phyloP scores from a whole-genome alignment of 2,113 vertebrate species.

The Sarotherodon lohbergeri region DNA sequence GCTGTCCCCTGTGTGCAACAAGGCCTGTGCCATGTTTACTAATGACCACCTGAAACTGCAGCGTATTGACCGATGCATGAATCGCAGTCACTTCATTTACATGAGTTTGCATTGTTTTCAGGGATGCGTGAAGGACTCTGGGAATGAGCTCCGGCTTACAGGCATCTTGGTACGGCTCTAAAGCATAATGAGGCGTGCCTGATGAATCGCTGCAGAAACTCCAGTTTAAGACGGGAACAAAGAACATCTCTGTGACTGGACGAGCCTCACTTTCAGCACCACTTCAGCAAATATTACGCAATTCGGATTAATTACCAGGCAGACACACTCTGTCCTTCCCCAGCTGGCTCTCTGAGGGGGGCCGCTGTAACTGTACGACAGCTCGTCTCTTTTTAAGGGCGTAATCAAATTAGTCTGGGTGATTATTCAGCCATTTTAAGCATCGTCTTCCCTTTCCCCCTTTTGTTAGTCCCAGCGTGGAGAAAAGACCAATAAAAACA shows the following conservation, averaged over 20 bases:
- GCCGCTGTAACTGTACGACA: slow-evolving; percentile 50
- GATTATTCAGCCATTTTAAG: slow-evolving; percentile 62
- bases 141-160: not conserved
- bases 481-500: slow-evolving; percentile 67
- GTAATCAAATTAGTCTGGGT: slow-evolving; percentile 66
- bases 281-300: slow-evolving; percentile 41
- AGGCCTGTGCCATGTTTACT: slow-evolving; percentile 43
- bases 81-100: slow-evolving; percentile 34
- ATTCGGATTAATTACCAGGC: slow-evolving; percentile 57
- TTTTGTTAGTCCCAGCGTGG: slow-evolving; percentile 35
- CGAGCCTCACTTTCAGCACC: slow-evolving; percentile 7
- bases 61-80: slow-evolving; percentile 21
- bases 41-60: slow-evolving; percentile 49
- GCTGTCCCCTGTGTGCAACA: slow-evolving; percentile 7
- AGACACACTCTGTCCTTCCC: slow-evolving; percentile 1
- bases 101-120: slow-evolving; percentile 33
- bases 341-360: slow-evolving; percentile 47
- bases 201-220: slow-evolving; percentile 5
- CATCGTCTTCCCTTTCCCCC: slow-evolving; percentile 27
- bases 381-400: slow-evolving; percentile 46
- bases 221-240: slow-evolving; percentile 19
- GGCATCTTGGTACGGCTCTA: not conserved
- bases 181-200: not conserved
- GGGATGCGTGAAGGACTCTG: not conserved
- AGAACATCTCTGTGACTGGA: slow-evolving; percentile 5